These are phyloP conservation scores for Arothron firmamentum DNA, from an alignment of 2,113 vertebrate species.

Conservation along the genomic window DNA sequence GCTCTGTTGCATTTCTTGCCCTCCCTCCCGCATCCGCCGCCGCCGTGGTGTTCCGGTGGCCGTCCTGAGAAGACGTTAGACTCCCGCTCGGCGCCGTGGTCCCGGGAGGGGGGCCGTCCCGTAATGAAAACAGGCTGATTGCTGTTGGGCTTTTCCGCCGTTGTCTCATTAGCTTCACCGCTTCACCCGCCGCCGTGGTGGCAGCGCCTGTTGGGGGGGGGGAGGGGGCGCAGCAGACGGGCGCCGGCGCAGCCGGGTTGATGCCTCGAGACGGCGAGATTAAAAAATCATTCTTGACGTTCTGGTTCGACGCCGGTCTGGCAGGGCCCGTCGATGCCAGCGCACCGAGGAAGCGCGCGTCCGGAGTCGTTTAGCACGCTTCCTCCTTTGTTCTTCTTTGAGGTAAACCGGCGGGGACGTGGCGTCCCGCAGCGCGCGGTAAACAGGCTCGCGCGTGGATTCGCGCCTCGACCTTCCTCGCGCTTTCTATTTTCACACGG, in stretches of 20 bases:
- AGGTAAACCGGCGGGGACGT: neutral
- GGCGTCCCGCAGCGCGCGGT: too few relatives aligned
- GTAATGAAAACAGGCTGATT: slow-evolving; percentile 73
- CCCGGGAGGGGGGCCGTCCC: slow-evolving; percentile 53
- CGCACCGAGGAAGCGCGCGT: too few relatives aligned
- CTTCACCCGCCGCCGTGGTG: slow-evolving; percentile 51
- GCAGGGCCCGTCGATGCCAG: too few relatives aligned
- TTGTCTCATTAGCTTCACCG: slow-evolving; percentile 69
- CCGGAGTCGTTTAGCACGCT: slow-evolving; percentile 6
- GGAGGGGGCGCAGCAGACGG: slow-evolving; percentile 12
- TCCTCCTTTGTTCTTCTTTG: slow-evolving; percentile 25
- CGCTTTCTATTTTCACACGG: slow-evolving; percentile 71
- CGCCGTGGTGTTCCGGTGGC: slow-evolving; percentile 51
- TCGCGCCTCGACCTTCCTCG: slow-evolving; percentile 52
- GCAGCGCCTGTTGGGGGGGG: slow-evolving; percentile 43
- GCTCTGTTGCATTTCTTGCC: neutral
- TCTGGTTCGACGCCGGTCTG: too few relatives aligned
- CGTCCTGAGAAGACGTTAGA: slow-evolving; percentile 59
- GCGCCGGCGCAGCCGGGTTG: slow-evolving; percentile 44
- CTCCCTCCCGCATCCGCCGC: slow-evolving; percentile 1
- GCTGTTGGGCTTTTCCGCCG: slow-evolving; percentile 67
- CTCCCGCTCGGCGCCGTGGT: slow-evolving; percentile 49
- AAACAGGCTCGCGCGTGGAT: too few relatives aligned
- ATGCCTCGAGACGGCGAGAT: slow-evolving; percentile 57
- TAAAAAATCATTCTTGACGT: slow-evolving; percentile 56